These are phyloP conservation scores for Pseudorasbora parva DNA, from an alignment of 2,113 vertebrate genomes.

Conservation along the genomic window DNA sequence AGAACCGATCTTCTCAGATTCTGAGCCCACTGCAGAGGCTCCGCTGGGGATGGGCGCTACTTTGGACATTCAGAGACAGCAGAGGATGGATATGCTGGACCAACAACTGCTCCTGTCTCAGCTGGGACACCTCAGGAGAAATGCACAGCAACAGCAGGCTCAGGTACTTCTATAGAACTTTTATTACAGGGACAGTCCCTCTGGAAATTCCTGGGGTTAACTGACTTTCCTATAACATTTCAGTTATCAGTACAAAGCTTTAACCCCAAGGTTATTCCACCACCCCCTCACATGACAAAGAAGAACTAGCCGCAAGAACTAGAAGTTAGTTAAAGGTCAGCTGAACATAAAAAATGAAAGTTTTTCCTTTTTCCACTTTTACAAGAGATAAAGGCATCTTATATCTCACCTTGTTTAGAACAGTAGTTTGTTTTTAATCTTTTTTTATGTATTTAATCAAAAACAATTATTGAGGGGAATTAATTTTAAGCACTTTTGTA, in stretches of 20 bases:
- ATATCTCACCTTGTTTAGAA: neutral
- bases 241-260: neutral
- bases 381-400: too few relatives aligned
- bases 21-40: constrained; percentile 82
- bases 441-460: too few relatives aligned
- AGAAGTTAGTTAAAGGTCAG: neutral
- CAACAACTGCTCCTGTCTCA: constrained; percentile 93
- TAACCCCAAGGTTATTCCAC: neutral
- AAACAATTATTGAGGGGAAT: neutral
- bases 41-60: constrained; percentile 94
- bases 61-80: constrained; percentile 94
- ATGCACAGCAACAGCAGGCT: constrained; percentile 40
- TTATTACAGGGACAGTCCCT: neutral
- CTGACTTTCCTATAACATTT: neutral
- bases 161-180: neutral
- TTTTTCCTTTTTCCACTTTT: too few relatives aligned
- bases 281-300: neutral
- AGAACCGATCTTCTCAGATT: constrained; percentile 87
- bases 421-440: neutral
- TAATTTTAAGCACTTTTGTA: neutral
- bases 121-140: constrained; percentile 78
- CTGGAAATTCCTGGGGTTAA: neutral
- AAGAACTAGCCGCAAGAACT: neutral
- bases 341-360: neutral
- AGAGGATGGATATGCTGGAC: constrained; percentile 91